Evolutionary conservation across 2,888 invertebrate species (phyloP).

Genomic region (Drosophila vallismaia): DNA sequence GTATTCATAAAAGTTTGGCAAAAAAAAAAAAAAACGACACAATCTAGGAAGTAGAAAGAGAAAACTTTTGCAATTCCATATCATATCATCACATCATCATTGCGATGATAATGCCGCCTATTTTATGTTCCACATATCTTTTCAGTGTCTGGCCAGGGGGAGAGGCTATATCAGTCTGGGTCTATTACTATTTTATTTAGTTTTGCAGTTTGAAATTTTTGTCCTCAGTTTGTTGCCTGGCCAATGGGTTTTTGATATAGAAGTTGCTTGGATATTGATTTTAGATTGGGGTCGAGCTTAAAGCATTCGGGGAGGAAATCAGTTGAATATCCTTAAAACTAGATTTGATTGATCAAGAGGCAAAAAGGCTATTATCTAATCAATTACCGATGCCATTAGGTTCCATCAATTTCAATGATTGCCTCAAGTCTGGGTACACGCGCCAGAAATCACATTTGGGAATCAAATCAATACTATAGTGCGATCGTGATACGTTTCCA

Average conservation of each 20-base stretch:
- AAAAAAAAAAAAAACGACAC: slow-evolving; percentile 40
- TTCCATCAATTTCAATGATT: slow-evolving; percentile 16
- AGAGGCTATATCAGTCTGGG: slow-evolving; percentile 20
- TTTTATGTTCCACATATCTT: slow-evolving; percentile 66
- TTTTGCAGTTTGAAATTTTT: slow-evolving; percentile 39
- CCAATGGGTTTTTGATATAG: slow-evolving; percentile 61
- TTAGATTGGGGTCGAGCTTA: slow-evolving; percentile 10
- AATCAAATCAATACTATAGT: slow-evolving; percentile 23
- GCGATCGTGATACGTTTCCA: slow-evolving; percentile 29
- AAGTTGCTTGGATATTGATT: slow-evolving; percentile 59
- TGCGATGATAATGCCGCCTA: slow-evolving; percentile 74
- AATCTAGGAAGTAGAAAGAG: slow-evolving; percentile 43
- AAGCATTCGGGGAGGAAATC: neutral
- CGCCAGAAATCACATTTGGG: slow-evolving; percentile 29
- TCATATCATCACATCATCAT: slow-evolving; percentile 81
- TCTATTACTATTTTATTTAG: slow-evolving; percentile 34
- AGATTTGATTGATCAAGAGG: slow-evolving; percentile 20
- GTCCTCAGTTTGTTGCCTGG: slow-evolving; percentile 36
- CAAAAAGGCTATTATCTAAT: slow-evolving; percentile 49
- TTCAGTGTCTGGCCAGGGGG: slow-evolving; percentile 38
- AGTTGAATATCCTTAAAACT: too few relatives aligned
- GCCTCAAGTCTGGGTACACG: slow-evolving; percentile 9
- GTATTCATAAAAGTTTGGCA: slow-evolving; percentile 39
- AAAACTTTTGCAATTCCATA: slow-evolving; percentile 79
- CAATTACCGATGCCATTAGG: slow-evolving; percentile 24